Evolutionary conservation across 2,113 vertebrate species (phyloP).

Genomic region (Rousettus leschenaultii): DNA sequence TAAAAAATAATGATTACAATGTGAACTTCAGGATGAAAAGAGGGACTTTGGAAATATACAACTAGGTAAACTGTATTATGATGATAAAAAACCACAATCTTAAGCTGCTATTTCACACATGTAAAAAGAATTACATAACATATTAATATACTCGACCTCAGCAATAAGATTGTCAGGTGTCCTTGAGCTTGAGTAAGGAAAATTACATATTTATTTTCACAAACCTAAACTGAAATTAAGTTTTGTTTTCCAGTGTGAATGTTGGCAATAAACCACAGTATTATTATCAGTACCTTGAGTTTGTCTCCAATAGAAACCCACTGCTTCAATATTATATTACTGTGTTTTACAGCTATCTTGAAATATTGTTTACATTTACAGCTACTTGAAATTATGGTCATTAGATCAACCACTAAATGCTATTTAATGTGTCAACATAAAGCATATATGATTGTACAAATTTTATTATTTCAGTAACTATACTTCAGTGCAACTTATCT

Average conservation of each 20-base stretch:
- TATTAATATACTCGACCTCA: not conserved
- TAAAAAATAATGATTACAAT: not conserved
- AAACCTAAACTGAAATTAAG: constrained; percentile 4
- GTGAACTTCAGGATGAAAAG: not conserved
- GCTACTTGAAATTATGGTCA: not conserved
- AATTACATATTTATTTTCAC: not conserved
- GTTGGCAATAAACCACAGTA: not conserved
- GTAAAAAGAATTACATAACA: constrained; percentile 14
- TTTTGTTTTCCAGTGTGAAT: not conserved
- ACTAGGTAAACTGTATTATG: not conserved
- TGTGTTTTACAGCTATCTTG: not conserved
- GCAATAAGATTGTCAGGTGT: not conserved
- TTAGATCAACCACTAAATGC: not conserved
- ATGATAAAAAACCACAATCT: not conserved
- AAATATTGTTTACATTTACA: not conserved
- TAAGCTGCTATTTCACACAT: not conserved
- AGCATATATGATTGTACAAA: not conserved
- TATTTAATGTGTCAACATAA: not conserved
- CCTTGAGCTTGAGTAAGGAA: not conserved
- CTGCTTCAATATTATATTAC: not conserved
- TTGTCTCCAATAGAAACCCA: not conserved
- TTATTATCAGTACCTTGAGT: not conserved
- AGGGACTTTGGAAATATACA: not conserved
- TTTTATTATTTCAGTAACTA: not conserved
- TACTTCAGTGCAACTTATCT: not conserved